Evolutionary conservation across 2,888 invertebrate genomes (phyloP).

Genomic region (Allolobophora icterica): DNA sequence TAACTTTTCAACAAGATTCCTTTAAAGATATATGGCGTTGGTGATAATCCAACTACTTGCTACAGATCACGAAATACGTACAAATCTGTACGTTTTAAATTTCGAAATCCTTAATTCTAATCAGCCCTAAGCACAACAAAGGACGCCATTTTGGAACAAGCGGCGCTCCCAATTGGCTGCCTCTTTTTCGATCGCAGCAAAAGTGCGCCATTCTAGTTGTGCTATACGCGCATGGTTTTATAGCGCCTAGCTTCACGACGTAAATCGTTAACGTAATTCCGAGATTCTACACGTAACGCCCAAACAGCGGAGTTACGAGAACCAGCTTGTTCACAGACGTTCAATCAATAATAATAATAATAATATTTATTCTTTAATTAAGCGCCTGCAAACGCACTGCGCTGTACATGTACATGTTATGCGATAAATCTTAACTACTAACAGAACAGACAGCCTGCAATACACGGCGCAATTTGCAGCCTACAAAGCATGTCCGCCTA

Average conservation of each 20-base stretch:
- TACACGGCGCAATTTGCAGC: too few relatives aligned
- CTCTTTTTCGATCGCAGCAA: not conserved
- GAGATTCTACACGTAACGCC: too few relatives aligned
- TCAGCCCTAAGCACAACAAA: not conserved
- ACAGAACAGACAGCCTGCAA: too few relatives aligned
- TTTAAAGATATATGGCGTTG: not conserved
- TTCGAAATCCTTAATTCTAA: not conserved
- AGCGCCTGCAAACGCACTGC: too few relatives aligned
- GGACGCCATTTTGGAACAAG: conserved; percentile 11
- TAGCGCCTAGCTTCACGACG: not conserved
- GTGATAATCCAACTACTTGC: not conserved
- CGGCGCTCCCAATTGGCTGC: not conserved
- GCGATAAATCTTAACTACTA: too few relatives aligned
- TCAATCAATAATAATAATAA: too few relatives aligned
- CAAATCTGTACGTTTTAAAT: not conserved
- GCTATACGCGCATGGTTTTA: not conserved
- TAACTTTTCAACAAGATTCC: not conserved
- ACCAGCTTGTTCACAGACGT: too few relatives aligned
- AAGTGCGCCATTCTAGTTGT: conserved; percentile 11
- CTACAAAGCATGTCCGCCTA: too few relatives aligned
- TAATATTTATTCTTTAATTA: too few relatives aligned
- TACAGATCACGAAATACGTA: not conserved
- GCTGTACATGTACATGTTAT: too few relatives aligned
- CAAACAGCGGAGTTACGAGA: too few relatives aligned
- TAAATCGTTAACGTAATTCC: too few relatives aligned